Evolutionary conservation across 64 coral and sea anemone genomes (phyloP).

Genomic region (Montipora foliosa): DNA sequence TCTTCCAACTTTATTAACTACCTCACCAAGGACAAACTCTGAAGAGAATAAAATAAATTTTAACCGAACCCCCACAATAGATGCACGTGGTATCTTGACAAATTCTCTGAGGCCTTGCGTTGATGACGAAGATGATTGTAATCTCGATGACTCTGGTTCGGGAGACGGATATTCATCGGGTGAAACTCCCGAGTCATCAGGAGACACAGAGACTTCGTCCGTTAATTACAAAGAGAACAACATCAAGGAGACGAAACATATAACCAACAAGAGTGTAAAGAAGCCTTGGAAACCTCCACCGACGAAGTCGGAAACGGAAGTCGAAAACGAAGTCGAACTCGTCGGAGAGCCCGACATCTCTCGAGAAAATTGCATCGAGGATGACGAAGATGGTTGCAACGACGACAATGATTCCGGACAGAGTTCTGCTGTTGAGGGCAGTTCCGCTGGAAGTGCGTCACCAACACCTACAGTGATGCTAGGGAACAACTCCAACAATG

Average conservation of each 20-base stretch:
- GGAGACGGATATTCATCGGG: background rate
- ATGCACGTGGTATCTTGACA: background rate
- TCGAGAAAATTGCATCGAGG: background rate
- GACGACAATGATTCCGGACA: slow-evolving; percentile 8
- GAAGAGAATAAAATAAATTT: background rate
- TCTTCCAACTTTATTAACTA: background rate
- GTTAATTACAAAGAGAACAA: background rate
- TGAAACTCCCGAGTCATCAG: background rate
- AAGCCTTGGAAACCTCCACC: background rate
- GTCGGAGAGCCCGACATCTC: slow-evolving; percentile 10
- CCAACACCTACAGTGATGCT: background rate
- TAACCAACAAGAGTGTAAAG: background rate
- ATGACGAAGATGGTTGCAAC: slow-evolving; percentile 28
- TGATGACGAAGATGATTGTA: slow-evolving; percentile 40
- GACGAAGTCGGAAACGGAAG: too few relatives aligned
- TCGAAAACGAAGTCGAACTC: background rate
- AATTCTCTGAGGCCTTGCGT: background rate
- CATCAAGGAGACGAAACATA: background rate
- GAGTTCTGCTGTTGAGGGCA: background rate
- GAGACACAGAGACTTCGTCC: background rate
- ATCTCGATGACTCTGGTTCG: background rate
- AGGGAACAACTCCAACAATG: background rate
- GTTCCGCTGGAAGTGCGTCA: slow-evolving; percentile 10
- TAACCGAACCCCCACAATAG: background rate
- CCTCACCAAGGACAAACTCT: background rate